A percentile compares a stretch with the other conserved stretches of the same genome.
Evolutionary conservation across 92 coral and sea anemone genomes (phyloP).

Genomic region (Phymanthus crucifer): DNA sequence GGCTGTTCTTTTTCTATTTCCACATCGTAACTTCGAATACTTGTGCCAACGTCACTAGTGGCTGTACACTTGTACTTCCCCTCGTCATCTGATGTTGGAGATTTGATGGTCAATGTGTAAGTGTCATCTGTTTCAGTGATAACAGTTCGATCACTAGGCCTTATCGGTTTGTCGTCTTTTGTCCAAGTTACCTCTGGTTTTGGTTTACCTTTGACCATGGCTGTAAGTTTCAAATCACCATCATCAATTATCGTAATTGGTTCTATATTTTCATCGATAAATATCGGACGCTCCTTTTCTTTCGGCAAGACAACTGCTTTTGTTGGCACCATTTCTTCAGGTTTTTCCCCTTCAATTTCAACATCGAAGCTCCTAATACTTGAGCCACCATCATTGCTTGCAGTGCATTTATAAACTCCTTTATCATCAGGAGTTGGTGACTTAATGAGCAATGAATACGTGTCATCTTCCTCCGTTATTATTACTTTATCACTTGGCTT

Average conservation of each 20-base stretch:
- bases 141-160: constrained; percentile 49
- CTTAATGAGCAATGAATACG: constrained; percentile 55
- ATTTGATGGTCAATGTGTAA: constrained; percentile 69
- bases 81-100: constrained; percentile 73
- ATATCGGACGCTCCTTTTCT: constrained; percentile 36
- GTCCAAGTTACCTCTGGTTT: constrained; percentile 73
- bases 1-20: constrained; percentile 61
- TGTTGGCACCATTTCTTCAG: constrained; percentile 11
- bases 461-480: constrained; percentile 62
- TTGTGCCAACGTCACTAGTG: constrained; percentile 60
- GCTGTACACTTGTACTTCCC: constrained; percentile 86
- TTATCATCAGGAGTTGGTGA: constrained; percentile 58
- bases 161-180: constrained; percentile 64
- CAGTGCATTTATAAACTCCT: constrained; percentile 78
- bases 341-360: constrained; percentile 52
- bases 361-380: constrained; percentile 64
- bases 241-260: constrained; percentile 64
- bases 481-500: constrained; percentile 56
- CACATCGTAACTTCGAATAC: constrained; percentile 64
- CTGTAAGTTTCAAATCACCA: constrained; percentile 72
- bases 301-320: constrained; percentile 9
- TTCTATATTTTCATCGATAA: constrained; percentile 39
- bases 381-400: constrained; percentile 60
- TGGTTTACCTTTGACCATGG: constrained; percentile 73
- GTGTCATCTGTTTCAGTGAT: constrained; percentile 59